These are phyloP conservation scores for Arctopsyche grandis DNA, from an alignment of 1,140 invertebrate genomes.

Conservation along the genomic window DNA sequence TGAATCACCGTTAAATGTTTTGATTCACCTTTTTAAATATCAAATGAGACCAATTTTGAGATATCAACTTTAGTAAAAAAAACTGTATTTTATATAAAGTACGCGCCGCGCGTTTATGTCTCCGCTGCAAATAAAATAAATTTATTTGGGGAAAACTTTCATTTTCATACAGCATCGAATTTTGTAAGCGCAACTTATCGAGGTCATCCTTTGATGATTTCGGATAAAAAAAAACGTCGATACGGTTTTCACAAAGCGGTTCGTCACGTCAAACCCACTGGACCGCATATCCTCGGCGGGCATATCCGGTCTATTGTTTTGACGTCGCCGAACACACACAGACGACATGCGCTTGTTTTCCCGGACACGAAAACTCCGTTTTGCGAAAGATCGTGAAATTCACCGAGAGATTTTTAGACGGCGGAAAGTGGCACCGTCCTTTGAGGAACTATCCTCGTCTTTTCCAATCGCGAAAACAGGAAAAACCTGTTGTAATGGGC, in stretches of 20 bases:
- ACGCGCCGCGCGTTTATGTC: too few relatives aligned
- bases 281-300: background rate
- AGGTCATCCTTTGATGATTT: background rate
- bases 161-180: background rate
- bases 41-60: too few relatives aligned
- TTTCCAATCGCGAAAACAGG: constrained; percentile 21
- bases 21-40: too few relatives aligned
- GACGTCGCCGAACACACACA: background rate
- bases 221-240: background rate
- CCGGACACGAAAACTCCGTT: too few relatives aligned
- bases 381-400: background rate
- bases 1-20: too few relatives aligned
- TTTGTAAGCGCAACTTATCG: background rate
- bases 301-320: background rate
- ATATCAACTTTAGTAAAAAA: too few relatives aligned
- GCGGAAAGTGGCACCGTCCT: constrained; percentile 24
- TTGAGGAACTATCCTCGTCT: constrained; percentile 26
- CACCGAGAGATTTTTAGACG: background rate
- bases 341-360: too few relatives aligned
- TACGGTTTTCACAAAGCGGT: background rate
- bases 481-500: constrained; percentile 29
- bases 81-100: too few relatives aligned
- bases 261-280: background rate
- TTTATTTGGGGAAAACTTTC: background rate
- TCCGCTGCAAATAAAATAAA: too few relatives aligned